A percentile compares a stretch with the other conserved stretches of the same genome.
These are phyloP conservation scores for Nettapus auritus DNA, from an alignment of 2,113 vertebrate species.

Conservation along the genomic window DNA sequence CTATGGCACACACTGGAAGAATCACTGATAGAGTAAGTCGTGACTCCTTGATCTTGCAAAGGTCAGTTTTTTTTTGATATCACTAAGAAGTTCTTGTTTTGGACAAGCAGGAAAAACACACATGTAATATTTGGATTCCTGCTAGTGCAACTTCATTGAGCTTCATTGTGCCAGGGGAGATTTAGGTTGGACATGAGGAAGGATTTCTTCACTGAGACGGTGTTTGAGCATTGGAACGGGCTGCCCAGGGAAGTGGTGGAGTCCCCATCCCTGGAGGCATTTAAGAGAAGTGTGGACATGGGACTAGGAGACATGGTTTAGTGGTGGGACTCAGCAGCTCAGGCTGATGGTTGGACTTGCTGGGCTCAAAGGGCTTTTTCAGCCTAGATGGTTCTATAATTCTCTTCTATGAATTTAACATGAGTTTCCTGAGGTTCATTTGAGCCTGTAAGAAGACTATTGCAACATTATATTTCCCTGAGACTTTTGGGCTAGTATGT, in stretches of 20 bases:
- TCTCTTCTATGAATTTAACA: neutral
- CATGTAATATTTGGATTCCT: neutral
- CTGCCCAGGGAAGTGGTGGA: neutral
- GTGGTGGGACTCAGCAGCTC: neutral
- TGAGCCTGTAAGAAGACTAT: neutral
- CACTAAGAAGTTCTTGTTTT: neutral
- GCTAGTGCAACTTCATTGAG: neutral
- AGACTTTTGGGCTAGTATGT: neutral
- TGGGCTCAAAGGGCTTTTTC: neutral
- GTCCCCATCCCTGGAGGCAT: neutral
- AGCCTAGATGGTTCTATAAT: neutral
- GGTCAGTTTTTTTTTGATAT: neutral
- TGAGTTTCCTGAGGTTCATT: neutral
- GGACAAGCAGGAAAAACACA: neutral
- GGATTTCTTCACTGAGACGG: neutral
- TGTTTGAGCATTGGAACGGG: neutral
- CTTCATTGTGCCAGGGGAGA: neutral
- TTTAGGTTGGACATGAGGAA: neutral
- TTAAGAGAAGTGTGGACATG: neutral
- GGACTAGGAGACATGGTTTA: neutral
- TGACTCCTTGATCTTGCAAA: neutral
- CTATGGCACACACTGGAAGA: neutral
- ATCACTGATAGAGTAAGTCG: rapidly evolving
- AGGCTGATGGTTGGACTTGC: neutral
- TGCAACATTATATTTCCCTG: neutral